Percentiles rank a stretch among this genome's conserved stretches.
phyloP scores from a whole-genome alignment of 2,113 vertebrate genomes.

The Lepus americanus region DNA sequence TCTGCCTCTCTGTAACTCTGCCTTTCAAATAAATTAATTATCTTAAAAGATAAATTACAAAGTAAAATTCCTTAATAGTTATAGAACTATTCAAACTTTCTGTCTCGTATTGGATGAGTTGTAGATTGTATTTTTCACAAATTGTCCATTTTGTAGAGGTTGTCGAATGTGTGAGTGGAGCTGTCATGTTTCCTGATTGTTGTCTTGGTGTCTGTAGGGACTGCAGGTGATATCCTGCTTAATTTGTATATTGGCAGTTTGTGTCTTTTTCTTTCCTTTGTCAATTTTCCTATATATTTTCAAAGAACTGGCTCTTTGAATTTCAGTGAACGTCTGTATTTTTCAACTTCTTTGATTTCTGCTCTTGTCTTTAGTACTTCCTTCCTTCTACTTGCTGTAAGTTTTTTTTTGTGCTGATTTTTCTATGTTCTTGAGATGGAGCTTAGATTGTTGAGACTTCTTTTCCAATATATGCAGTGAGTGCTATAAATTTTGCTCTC shows the following conservation, averaged over 20 bases:
- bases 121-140: not conserved
- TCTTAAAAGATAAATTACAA: not conserved
- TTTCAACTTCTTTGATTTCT: conserved; percentile 4
- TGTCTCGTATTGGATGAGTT: not conserved
- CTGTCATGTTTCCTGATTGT: not conserved
- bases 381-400: not conserved
- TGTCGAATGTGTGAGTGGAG: not conserved
- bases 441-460: not conserved
- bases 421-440: not conserved
- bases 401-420: not conserved
- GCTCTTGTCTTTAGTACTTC: not conserved
- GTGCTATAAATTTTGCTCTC: not conserved
- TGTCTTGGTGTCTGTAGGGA: not conserved
- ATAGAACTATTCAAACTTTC: not conserved
- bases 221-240: not conserved
- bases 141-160: not conserved
- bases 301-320: not conserved
- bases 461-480: not conserved
- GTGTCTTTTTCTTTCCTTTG: not conserved
- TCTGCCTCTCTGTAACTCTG: too few species aligned
- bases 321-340: not conserved
- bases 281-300: not conserved
- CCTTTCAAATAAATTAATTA: not conserved
- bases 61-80: not conserved
- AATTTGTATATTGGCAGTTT: not conserved